These are phyloP conservation scores for Xenopus borealis DNA, from an alignment of 2,113 vertebrate species.

Conservation along the genomic window DNA sequence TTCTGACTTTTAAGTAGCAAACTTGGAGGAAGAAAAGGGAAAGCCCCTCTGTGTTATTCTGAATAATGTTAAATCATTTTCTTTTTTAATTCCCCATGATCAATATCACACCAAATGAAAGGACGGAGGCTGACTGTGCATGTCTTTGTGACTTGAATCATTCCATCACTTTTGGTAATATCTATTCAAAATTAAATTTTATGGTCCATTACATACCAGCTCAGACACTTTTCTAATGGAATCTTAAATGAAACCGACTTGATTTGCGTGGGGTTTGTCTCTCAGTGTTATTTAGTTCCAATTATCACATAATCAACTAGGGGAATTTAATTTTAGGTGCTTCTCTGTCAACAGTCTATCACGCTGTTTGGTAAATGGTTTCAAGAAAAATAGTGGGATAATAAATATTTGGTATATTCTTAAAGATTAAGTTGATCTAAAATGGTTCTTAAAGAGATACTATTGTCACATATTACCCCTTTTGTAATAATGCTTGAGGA, in stretches of 20 bases:
- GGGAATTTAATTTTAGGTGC: slow-evolving; percentile 83
- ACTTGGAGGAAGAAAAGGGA: slow-evolving; percentile 55
- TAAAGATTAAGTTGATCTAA: no score
- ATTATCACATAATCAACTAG: slow-evolving; percentile 88
- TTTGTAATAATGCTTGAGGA: no score
- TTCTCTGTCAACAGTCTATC: slow-evolving; percentile 78
- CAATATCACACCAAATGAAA: slow-evolving; percentile 71
- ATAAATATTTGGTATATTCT: slow-evolving; percentile 51
- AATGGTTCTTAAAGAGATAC: no score
- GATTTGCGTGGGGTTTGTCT: slow-evolving; percentile 77
- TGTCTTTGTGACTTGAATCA: slow-evolving; percentile 78
- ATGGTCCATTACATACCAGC: slow-evolving; percentile 90
- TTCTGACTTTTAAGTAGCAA: slow-evolving; percentile 78
- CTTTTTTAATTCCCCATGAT: slow-evolving; percentile 68
- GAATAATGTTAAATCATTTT: slow-evolving; percentile 66
- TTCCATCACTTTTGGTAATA: slow-evolving; percentile 85
- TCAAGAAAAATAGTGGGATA: slow-evolving; percentile 54
- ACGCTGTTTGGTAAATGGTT: slow-evolving; percentile 64
- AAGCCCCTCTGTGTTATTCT: slow-evolving; percentile 63
- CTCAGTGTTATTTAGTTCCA: slow-evolving; percentile 86
- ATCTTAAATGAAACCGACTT: slow-evolving; percentile 84
- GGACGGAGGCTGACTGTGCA: slow-evolving; percentile 66
- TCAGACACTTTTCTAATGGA: slow-evolving; percentile 84
- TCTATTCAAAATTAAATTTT: slow-evolving; percentile 98
- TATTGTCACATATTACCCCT: no score